Conservation (phyloP, 2,888 invertebrate species). For the Phrixothrix hirtus region DNA sequence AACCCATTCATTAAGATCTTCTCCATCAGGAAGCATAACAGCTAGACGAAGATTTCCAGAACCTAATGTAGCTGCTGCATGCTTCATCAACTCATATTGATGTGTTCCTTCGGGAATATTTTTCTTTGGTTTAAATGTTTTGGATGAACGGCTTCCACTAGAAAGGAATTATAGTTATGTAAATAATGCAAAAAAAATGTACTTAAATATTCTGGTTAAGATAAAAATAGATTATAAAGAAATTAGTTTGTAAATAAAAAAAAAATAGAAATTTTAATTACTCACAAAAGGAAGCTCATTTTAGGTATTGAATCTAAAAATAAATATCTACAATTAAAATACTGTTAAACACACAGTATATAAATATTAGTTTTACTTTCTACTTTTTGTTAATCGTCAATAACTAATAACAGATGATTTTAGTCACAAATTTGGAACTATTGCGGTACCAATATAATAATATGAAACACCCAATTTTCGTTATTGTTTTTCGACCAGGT, state of each 20-base stretch:
- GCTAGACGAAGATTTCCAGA: slow-evolving; percentile 96
- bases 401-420: slow-evolving; percentile 42
- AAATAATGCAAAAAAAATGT: not conserved
- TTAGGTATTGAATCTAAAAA: slow-evolving; percentile 39
- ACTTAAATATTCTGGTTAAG: slow-evolving; percentile 11
- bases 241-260: no score
- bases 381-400: slow-evolving; percentile 41
- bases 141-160: slow-evolving; percentile 88
- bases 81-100: slow-evolving; percentile 99
- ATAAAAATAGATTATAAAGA: slow-evolving; percentile 40
- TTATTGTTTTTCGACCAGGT: not conserved
- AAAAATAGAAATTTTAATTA: slow-evolving; percentile 42
- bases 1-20: slow-evolving; percentile 99
- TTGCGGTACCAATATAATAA: slow-evolving; percentile 7
- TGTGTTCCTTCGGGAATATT: slow-evolving; percentile 98
- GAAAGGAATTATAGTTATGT: slow-evolving; percentile 28
- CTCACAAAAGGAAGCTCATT: slow-evolving; percentile 71
- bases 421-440: slow-evolving; percentile 36
- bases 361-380: slow-evolving; percentile 21
- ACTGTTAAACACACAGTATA: slow-evolving; percentile 17
- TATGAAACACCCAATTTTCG: not conserved
- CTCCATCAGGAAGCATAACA: slow-evolving; percentile 96
- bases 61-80: slow-evolving; percentile 97
- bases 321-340: slow-evolving; percentile 12
- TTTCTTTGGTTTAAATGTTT: slow-evolving; percentile 98